These are phyloP conservation scores for Zoroaster sp. DNA, from an alignment of 53 echinoderm and acorn worm genomes.

Conservation along the genomic window DNA sequence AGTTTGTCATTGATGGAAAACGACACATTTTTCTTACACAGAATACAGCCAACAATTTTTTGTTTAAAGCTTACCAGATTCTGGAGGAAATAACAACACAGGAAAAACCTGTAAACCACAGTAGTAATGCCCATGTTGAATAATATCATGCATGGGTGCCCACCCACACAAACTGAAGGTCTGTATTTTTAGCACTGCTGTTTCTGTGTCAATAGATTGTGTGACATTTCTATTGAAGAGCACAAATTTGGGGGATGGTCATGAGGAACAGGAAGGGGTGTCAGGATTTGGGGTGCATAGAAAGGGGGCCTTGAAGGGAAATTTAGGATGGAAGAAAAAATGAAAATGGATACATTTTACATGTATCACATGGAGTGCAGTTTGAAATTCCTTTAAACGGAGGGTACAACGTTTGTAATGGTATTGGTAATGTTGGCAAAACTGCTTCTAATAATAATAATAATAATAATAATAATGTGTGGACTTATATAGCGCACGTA, in stretches of 20 bases:
- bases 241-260: background rate
- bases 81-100: constrained; percentile 3
- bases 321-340: background rate
- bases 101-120: constrained; percentile 23
- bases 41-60: constrained; percentile 12
- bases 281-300: background rate
- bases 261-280: background rate
- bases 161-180: background rate
- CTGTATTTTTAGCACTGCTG: background rate
- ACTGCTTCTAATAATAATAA: too few species aligned
- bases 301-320: background rate
- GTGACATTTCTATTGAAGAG: background rate
- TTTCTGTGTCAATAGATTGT: background rate
- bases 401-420: too few species aligned
- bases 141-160: background rate
- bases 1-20: background rate
- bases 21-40: background rate
- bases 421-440: too few species aligned
- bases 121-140: background rate
- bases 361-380: too few species aligned
- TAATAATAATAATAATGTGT: too few species aligned
- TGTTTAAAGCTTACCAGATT: background rate
- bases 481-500: too few species aligned
- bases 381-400: too few species aligned
- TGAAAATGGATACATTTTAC: too few species aligned